Evolutionary conservation across 2,888 invertebrate species (phyloP), one percentile per base, ranked within the genome.

Genomic region (Mongoloraphidia duomilia): DNA sequence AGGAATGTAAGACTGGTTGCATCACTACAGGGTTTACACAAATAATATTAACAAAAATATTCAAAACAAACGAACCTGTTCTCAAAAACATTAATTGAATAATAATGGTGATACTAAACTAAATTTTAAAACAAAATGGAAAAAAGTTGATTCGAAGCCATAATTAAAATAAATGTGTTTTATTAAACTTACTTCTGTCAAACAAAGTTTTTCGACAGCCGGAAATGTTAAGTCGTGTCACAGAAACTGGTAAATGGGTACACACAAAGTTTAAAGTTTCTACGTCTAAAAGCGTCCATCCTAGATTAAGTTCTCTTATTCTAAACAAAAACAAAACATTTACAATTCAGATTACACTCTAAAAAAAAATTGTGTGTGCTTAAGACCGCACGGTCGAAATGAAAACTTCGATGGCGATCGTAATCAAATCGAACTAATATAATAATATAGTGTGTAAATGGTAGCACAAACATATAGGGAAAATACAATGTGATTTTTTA

Each of bases 171-270:
- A 2, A 12, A 44, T 12, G 5, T 41, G 37, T 13, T 4, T 35
- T 34, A 46, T 13, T 37, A 48, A 50, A 60, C 82, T 77, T 67
- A 89, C 88, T 77, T 14, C 79, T 74, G 63, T 93, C 87, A 5
- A 73, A 76, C 58, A 93, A 70, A 0, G 79, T 74, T 63, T 79
- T 80, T 44, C 89, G 72, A 50, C 88, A 89, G 0, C 94, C 94
- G 47, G 87, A 82, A 2, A 93, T 62, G 63, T 93, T 93, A 0
- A 94, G 70, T 49, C 87, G 70, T 58, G 79, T 77, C 50, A 93
- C 60, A 42, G 76, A 72, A 2, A 69, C 60, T 0, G 90, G 82
- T 38, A 86, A 64, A 59, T 74, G 69, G 26, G 70, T 65, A 55
- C 80, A 78, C 3, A 86, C 60, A 43, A 74, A 70, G 8, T 76